Evolutionary conservation across 2,888 invertebrate genomes (phyloP).

Genomic region (Euspilapteryx auroguttella): DNA sequence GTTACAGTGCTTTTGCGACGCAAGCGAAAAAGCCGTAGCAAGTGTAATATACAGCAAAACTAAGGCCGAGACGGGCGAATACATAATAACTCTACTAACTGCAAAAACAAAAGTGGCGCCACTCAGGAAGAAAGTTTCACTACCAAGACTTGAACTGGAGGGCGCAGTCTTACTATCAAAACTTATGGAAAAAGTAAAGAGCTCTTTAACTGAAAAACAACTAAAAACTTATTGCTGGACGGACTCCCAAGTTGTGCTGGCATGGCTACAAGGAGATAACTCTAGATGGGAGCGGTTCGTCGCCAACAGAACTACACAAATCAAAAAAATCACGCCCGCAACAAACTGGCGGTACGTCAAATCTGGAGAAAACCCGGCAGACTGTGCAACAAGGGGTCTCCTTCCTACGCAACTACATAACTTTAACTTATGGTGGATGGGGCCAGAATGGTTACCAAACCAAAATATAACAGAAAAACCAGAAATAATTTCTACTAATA

Average conservation of each 20-base stretch:
- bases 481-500: not conserved
- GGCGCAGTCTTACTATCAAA: not conserved
- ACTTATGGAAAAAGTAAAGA: not conserved
- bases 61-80: not conserved
- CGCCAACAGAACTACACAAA: slow-evolving; percentile 1
- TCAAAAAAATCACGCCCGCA: slow-evolving; percentile 5
- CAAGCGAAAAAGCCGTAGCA: not conserved
- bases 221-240: not conserved
- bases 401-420: slow-evolving; percentile 6
- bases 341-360: slow-evolving; percentile 7
- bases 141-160: not conserved
- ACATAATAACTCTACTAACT: not conserved
- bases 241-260: not conserved
- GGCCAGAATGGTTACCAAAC: slow-evolving; percentile 4
- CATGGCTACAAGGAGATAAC: not conserved
- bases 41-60: not conserved
- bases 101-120: not conserved
- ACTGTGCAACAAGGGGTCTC: slow-evolving; percentile 13
- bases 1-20: not conserved
- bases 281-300: not conserved
- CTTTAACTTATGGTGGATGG: slow-evolving; percentile 9
- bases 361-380: slow-evolving; percentile 12
- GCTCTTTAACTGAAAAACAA: not conserved
- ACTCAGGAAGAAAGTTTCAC: not conserved
- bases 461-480: not conserved